phyloP scores from a whole-genome alignment of 2,797 vertebrate species.

The Scleropages formosus region DNA sequence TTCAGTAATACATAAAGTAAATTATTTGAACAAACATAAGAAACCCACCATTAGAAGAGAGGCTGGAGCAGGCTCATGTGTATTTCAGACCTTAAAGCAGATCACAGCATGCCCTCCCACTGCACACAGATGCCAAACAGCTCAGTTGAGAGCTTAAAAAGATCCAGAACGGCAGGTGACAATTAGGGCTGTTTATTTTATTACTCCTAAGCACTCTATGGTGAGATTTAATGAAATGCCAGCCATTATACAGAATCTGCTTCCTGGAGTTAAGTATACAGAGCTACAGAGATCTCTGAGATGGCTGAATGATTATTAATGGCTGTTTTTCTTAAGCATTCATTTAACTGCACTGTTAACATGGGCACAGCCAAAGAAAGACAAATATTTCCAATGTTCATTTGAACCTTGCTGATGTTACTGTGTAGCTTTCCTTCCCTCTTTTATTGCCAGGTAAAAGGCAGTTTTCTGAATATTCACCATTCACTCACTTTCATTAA shows the following conservation, averaged over 20 bases:
- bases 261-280: neutral
- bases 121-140: neutral
- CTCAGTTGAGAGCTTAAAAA: constrained; percentile 3
- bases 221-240: neutral
- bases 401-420: too few relatives aligned
- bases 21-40: constrained; percentile 6
- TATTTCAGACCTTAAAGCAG: constrained; percentile 16
- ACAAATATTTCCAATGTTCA: too few relatives aligned
- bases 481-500: too few relatives aligned
- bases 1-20: neutral
- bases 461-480: too few relatives aligned
- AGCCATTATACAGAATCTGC: constrained; percentile 7
- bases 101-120: neutral
- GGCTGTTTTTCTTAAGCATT: neutral
- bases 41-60: neutral
- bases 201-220: constrained; percentile 1
- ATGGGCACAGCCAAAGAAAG: too few relatives aligned
- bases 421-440: too few relatives aligned
- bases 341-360: neutral
- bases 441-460: too few relatives aligned
- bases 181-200: constrained; percentile 13
- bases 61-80: constrained; percentile 12
- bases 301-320: neutral
- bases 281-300: constrained; percentile 4
- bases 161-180: neutral